Percentiles rank a stretch among this genome's conserved stretches.
These are phyloP conservation scores for Stegastes partitus DNA, from an alignment of 2,113 vertebrate species.

Conservation along the genomic window DNA sequence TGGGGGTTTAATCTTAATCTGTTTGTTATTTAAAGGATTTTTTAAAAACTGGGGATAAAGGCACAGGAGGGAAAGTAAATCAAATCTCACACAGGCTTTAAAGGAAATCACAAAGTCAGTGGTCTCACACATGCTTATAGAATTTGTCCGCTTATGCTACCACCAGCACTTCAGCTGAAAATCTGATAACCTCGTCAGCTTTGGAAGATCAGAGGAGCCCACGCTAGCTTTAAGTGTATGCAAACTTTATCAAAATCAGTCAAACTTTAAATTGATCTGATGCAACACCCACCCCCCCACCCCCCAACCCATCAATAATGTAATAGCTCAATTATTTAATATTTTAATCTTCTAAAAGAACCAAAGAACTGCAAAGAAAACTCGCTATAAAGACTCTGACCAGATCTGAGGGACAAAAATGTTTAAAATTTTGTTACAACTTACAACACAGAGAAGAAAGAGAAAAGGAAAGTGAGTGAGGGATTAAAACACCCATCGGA, in stretches of 20 bases:
- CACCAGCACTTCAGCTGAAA: slow-evolving; percentile 17
- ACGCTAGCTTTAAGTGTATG: slow-evolving; percentile 7
- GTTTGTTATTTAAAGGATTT: slow-evolving; percentile 60
- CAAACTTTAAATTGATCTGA: slow-evolving; percentile 38
- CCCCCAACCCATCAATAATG: slow-evolving; percentile 19
- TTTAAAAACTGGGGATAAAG: slow-evolving; percentile 36
- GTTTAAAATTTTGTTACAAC: neutral
- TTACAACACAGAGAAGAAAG: neutral
- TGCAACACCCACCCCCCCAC: neutral
- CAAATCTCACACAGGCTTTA: slow-evolving; percentile 29
- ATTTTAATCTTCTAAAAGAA: slow-evolving; percentile 30
- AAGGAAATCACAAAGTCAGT: slow-evolving; percentile 36
- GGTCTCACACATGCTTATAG: slow-evolving; percentile 28
- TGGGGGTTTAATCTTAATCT: slow-evolving; percentile 62
- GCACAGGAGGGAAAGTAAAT: slow-evolving; percentile 14
- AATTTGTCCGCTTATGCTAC: slow-evolving; percentile 7
- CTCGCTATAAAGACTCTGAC: slow-evolving; percentile 5
- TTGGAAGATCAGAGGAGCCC: neutral
- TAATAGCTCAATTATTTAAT: slow-evolving; percentile 32
- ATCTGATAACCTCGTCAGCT: slow-evolving; percentile 18
- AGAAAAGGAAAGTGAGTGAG: neutral
- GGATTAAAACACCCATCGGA: slow-evolving; percentile 6
- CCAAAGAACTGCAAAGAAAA: slow-evolving; percentile 14
- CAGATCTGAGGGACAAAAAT: slow-evolving; percentile 9
- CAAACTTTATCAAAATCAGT: slow-evolving; percentile 24